These are phyloP conservation scores for Drosophila oshimai DNA, from an alignment of 1,140 invertebrate genomes.

Conservation along the genomic window DNA sequence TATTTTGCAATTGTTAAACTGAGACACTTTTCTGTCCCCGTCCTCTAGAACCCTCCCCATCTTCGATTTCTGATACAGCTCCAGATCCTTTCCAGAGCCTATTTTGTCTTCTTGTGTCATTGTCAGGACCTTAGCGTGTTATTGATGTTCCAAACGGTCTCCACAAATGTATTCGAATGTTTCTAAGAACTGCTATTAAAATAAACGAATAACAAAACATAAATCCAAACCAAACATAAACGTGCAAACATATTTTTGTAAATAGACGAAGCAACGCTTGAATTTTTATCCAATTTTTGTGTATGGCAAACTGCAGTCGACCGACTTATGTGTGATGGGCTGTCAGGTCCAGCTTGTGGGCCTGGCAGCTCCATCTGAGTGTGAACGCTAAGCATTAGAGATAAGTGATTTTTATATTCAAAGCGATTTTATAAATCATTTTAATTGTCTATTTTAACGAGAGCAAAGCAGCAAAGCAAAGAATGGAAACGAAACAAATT, in stretches of 20 bases:
- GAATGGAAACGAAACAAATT: constrained; percentile 11
- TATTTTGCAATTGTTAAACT: constrained; percentile 77
- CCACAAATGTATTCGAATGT: constrained; percentile 61
- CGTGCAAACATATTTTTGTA: constrained; percentile 69
- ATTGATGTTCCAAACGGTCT: constrained; percentile 55
- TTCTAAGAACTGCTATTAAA: constrained; percentile 41
- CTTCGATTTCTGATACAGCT: constrained; percentile 13
- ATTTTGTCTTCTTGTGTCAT: constrained; percentile 27
- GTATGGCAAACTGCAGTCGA: constrained; percentile 54
- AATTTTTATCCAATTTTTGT: constrained; percentile 66
- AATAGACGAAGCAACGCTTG: constrained; percentile 70
- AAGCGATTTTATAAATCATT: constrained; percentile 79
- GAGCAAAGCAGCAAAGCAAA: constrained; percentile 37
- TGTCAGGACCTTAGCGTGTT: constrained; percentile 39
- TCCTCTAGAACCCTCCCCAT: not conserved
- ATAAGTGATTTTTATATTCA: constrained; percentile 77
- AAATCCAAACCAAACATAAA: constrained; percentile 36
- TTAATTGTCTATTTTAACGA: constrained; percentile 80
- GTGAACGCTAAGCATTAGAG: constrained; percentile 78
- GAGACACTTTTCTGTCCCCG: constrained; percentile 37
- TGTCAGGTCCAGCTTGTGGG: constrained; percentile 31
- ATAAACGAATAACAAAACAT: constrained; percentile 21
- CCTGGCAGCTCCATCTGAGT: constrained; percentile 54
- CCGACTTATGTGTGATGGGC: constrained; percentile 25
- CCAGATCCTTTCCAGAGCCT: constrained; percentile 1